phyloP scores from a whole-genome alignment of 2,797 vertebrate species.

The Gouania willdenowi region DNA sequence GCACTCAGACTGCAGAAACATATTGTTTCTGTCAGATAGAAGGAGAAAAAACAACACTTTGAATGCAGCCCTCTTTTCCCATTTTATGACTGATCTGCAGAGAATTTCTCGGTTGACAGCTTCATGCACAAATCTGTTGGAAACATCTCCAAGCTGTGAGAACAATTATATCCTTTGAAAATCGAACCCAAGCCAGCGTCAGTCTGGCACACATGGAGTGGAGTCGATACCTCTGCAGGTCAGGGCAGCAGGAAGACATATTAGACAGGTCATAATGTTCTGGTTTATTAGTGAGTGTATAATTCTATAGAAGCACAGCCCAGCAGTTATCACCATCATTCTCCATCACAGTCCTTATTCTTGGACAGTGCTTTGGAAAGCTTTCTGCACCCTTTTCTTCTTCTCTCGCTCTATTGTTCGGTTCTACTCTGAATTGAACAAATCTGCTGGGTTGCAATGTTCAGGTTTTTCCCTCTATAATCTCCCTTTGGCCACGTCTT shows the following conservation, averaged over 20 bases:
- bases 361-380: conserved; percentile 51
- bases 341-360: conserved; percentile 40
- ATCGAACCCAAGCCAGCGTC: too few relatives aligned
- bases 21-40: conserved; percentile 20
- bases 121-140: not conserved
- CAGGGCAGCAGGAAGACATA: too few relatives aligned
- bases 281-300: too few relatives aligned
- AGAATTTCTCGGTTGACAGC: conserved; percentile 2
- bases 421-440: conserved; percentile 53
- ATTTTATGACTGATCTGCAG: not conserved
- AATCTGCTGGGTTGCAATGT: conserved; percentile 26
- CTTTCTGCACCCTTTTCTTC: conserved; percentile 31
- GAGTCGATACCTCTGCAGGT: too few relatives aligned
- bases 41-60: not conserved
- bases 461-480: conserved; percentile 11
- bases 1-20: conserved; percentile 6
- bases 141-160: not conserved
- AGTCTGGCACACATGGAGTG: too few relatives aligned
- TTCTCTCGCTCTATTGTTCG: conserved; percentile 28
- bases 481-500: not conserved
- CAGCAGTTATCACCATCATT: conserved; percentile 68
- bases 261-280: too few relatives aligned
- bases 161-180: not conserved
- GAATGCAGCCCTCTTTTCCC: not conserved
- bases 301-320: too few relatives aligned